Conservation (phyloP, 2,888 invertebrate genomes). For the Ormyrus labotus region DNA sequence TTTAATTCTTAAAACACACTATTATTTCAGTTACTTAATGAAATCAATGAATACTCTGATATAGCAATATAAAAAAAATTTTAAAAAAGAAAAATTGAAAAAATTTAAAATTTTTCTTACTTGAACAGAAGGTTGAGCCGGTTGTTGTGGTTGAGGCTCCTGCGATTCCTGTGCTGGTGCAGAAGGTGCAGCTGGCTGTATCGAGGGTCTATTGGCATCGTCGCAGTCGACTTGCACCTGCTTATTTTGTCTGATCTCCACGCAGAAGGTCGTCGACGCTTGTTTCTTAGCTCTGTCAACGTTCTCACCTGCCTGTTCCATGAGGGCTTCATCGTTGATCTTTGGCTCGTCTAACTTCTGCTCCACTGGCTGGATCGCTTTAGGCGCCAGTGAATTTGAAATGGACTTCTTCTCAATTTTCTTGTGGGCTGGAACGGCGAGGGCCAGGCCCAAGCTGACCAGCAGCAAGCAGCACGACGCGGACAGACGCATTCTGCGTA, state of each 20-base stretch:
- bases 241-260: conserved; percentile 50
- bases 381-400: neutral
- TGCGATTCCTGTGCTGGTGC: neutral
- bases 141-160: neutral
- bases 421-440: conserved; percentile 30
- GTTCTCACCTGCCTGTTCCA: conserved; percentile 22
- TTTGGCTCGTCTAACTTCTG: conserved; percentile 37
- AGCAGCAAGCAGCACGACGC: neutral
- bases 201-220: conserved; percentile 5
- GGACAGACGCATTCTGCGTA: conserved; percentile 1
- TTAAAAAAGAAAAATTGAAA: too few species aligned
- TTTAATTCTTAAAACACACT: too few species aligned
- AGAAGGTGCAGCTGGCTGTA: neutral
- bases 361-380: conserved; percentile 25
- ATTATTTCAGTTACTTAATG: too few species aligned
- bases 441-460: neutral
- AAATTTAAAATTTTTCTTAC: too few species aligned
- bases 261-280: conserved; percentile 52
- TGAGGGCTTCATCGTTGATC: conserved; percentile 28
- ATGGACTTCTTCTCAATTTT: conserved; percentile 51
- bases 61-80: too few species aligned
- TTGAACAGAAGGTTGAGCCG: neutral
- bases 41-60: too few species aligned
- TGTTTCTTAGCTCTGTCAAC: conserved; percentile 53
- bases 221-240: conserved; percentile 51